Base-by-base conservation (phyloP, 2,797 vertebrate genomes). In the Cyprinodon diabolis region DNA sequence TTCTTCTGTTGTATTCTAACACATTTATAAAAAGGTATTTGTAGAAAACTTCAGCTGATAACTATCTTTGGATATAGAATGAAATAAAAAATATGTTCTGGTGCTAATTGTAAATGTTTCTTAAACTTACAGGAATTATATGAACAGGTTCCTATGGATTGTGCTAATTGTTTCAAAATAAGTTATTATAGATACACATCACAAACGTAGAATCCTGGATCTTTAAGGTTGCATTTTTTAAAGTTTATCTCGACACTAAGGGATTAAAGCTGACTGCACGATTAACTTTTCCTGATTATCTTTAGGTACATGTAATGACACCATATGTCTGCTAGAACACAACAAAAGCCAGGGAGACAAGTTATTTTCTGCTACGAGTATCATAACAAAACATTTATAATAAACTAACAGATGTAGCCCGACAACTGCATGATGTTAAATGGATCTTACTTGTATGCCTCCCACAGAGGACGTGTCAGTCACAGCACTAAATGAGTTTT, bases 401-500 rank as follows among this genome's bases (percentile, higher is more conserved):
- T n/a, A 71, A 77, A 30, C 23, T 23, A 47, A 49, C 55, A 78
- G 52, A 76, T 52, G 51, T 51, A 35, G 57, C 45, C 25, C 73
- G 74, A 85, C 68, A 86, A 69, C 56, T 57, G 15, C 68, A 58
- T 25, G 40, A 63, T 80, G 75, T 78, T 81, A 19, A 47, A 72
- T 70, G 40, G 60, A 74, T 75, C 21, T 3, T 60, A 62, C 23
- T 55, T 66, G 47, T 12, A 1, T 21, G 23, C 60, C 65, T 48
- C 19, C 45, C 45, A 21, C 56, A 1, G 23, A 51, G 73, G 58
- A 67, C 1, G 14, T 52, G 74, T 81, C 65, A 79, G 30, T 86
- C 78, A 85, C 69, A 65, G 37, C 17, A 40, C 57, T 23, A 68
- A 81, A 84, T 65, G 11, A 74, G 66, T 77, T 85, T 75, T 51